A percentile compares a stretch with the other conserved stretches of the same genome.
Evolutionary conservation across 2,113 vertebrate species (phyloP).

Genomic region (Saimiri boliviensis): DNA sequence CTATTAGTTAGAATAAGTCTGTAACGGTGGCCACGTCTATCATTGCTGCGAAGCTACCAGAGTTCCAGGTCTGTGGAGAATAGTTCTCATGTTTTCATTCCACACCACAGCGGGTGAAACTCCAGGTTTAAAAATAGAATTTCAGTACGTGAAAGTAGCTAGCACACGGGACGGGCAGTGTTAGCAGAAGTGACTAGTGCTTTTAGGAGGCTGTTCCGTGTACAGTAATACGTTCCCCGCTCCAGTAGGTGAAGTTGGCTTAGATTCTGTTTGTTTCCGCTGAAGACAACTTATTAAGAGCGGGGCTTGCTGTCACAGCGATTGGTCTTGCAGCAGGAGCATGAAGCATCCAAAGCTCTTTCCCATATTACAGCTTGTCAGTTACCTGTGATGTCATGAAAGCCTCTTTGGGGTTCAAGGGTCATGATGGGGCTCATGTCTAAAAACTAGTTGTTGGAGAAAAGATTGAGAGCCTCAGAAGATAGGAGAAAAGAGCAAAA

Average conservation of each 20-base stretch:
- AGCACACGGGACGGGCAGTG: neutral
- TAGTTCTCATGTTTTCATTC: neutral
- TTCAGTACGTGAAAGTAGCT: neutral
- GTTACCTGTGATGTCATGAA: accelerated
- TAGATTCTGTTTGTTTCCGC: neutral
- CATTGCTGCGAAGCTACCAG: neutral
- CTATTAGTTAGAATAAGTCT: neutral
- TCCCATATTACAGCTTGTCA: accelerated
- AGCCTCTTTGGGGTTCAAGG: neutral
- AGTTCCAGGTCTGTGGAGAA: neutral
- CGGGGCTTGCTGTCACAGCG: accelerated
- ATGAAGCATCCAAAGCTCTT: too few species aligned
- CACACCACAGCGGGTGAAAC: neutral
- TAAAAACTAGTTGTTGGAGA: neutral
- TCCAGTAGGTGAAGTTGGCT: neutral
- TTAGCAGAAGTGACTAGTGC: accelerated
- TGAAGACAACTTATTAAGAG: neutral
- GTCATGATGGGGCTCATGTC: accelerated
- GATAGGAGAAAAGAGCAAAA: neutral
- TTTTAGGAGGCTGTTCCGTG: neutral
- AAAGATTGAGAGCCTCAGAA: neutral
- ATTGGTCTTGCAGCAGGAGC: accelerated
- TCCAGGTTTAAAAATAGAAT: neutral
- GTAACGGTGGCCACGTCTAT: neutral
- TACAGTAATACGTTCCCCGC: accelerated